Evolutionary conservation across 2,888 invertebrate genomes (phyloP).

Genomic region (Oxytorus armatus): DNA sequence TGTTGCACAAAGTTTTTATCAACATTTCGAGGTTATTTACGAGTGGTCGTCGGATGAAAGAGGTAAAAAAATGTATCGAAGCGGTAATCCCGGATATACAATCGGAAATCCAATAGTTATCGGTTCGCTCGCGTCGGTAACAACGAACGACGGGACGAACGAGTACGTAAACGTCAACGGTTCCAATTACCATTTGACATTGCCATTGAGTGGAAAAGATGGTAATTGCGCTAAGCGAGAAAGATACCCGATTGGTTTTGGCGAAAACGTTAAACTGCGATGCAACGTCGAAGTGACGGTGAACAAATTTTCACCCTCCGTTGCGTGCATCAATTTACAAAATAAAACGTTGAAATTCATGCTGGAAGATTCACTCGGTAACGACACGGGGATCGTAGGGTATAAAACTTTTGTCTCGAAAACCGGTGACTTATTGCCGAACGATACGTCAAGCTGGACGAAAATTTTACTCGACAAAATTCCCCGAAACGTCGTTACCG

Average conservation of each 20-base stretch:
- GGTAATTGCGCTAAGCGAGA: conserved; percentile 75
- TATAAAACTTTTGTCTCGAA: conserved; percentile 83
- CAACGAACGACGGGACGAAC: conserved; percentile 69
- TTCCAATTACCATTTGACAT: conserved; percentile 77
- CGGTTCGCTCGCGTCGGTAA: conserved; percentile 81
- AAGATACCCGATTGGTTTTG: conserved; percentile 78
- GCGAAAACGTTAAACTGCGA: conserved; percentile 78
- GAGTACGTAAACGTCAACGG: conserved; percentile 73
- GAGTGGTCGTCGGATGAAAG: conserved; percentile 46
- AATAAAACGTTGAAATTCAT: conserved; percentile 77
- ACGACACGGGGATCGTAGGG: conserved; percentile 76
- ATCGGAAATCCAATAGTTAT: conserved; percentile 88
- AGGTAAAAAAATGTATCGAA: conserved; percentile 79
- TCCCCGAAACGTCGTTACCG: conserved; percentile 74
- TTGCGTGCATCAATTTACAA: conserved; percentile 79
- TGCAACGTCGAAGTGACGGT: conserved; percentile 76
- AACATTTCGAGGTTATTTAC: conserved; percentile 78
- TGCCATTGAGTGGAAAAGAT: conserved; percentile 75
- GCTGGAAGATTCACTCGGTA: conserved; percentile 74
- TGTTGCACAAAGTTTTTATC: conserved; percentile 78
- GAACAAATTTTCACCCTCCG: conserved; percentile 75
- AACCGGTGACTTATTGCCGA: conserved; percentile 85
- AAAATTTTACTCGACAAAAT: conserved; percentile 83
- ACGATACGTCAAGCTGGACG: conserved; percentile 85
- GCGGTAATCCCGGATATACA: conserved; percentile 93